phyloP scores from a whole-genome alignment of 23 tunicate genomes.

The Ascidia mentula region DNA sequence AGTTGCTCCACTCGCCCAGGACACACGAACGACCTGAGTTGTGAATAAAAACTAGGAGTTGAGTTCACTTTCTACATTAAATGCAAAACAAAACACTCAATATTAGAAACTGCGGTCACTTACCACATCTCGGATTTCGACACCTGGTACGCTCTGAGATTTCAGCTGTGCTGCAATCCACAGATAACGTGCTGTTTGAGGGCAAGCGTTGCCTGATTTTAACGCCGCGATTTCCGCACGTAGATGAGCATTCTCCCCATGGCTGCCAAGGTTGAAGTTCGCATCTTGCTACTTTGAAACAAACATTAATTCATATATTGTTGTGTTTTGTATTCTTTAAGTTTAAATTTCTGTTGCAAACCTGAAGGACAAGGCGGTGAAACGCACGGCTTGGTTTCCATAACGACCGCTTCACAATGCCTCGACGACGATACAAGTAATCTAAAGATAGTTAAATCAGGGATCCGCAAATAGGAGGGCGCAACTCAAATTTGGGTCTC shows the following conservation, averaged over 20 bases:
- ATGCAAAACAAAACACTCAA: no score
- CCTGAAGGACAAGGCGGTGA: slow-evolving; percentile 3
- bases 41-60: no score
- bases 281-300: not conserved
- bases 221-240: slow-evolving; percentile 26
- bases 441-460: no score
- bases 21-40: slow-evolving; percentile 23
- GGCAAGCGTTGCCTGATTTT: not conserved
- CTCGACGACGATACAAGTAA: not conserved
- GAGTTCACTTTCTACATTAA: no score
- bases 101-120: not conserved
- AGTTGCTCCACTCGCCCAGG: slow-evolving; percentile 14
- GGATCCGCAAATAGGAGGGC: no score
- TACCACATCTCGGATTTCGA: not conserved
- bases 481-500: no score
- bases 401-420: not conserved
- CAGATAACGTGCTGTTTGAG: not conserved
- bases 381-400: not conserved
- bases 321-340: not conserved
- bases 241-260: slow-evolving; percentile 27
- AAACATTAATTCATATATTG: not conserved
- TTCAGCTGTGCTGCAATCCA: not conserved
- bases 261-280: slow-evolving; percentile 14
- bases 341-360: not conserved
- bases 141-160: not conserved